Evolutionary conservation across 2,888 invertebrate species (phyloP).

Genomic region (Rotaria macrura): DNA sequence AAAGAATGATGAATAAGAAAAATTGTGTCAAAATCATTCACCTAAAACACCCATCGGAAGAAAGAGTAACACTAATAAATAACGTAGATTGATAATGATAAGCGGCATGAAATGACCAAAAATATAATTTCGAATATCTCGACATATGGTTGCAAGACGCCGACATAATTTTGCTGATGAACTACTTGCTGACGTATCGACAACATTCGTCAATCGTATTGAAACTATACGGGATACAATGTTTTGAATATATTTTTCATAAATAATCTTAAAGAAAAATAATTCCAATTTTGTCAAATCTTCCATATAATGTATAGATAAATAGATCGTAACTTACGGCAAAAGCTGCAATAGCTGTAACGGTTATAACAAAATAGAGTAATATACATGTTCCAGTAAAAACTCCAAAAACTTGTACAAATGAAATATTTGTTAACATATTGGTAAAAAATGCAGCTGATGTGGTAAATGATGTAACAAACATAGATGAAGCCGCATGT

Average conservation of each 20-base stretch:
- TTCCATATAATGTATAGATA: too few species aligned
- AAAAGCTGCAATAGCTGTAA: constrained; percentile 79
- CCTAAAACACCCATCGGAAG: constrained; percentile 24
- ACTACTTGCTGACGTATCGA: neutral
- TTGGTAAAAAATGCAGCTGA: constrained; percentile 86
- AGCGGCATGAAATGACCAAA: constrained; percentile 38
- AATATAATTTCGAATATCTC: neutral
- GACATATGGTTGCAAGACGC: neutral
- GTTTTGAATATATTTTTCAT: constrained; percentile 31
- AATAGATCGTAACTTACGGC: constrained; percentile 54
- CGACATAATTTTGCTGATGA: neutral
- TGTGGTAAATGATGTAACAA: constrained; percentile 84
- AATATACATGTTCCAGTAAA: constrained; percentile 86
- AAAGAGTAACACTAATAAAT: constrained; percentile 19
- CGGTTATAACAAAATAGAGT: constrained; percentile 77
- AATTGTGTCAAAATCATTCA: neutral
- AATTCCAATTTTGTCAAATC: too few species aligned
- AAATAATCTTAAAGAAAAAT: neutral
- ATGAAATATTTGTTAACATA: constrained; percentile 77
- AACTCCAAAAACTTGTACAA: constrained; percentile 62
- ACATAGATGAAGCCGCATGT: constrained; percentile 80
- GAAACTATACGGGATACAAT: neutral
- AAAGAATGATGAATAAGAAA: too few species aligned
- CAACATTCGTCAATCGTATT: neutral
- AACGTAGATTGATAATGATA: constrained; percentile 15